phyloP scores from a whole-genome alignment of 2,113 vertebrate species.

The Phrynosoma platyrhinos region DNA sequence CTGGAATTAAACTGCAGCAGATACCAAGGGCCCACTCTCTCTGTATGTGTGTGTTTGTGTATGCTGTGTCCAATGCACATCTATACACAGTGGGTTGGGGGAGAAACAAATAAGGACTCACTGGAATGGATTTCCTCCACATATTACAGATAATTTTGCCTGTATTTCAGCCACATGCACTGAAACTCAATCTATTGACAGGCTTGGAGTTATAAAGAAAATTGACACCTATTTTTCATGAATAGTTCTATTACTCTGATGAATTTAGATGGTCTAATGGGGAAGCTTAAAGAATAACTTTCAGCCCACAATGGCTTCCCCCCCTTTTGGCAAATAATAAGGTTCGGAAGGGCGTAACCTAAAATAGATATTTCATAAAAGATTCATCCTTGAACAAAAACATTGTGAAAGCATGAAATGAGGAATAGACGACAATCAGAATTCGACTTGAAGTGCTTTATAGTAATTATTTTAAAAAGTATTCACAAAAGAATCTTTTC shows the following conservation, averaged over 20 bases:
- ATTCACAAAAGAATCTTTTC: conserved; percentile 69
- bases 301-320: conserved; percentile 55
- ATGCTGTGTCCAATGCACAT: background rate
- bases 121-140: conserved; percentile 3
- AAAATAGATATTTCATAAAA: conserved; percentile 75
- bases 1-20: too few relatives aligned
- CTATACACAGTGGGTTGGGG: background rate
- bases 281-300: conserved; percentile 59
- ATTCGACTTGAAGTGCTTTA: conserved; percentile 71
- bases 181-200: conserved; percentile 72
- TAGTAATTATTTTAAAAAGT: conserved; percentile 68
- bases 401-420: conserved; percentile 68
- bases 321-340: conserved; percentile 68
- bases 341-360: conserved; percentile 73
- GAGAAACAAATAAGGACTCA: background rate
- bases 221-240: conserved; percentile 72
- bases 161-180: conserved; percentile 57
- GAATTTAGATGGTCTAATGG: conserved; percentile 66
- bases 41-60: too few relatives aligned
- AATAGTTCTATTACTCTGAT: conserved; percentile 73
- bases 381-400: conserved; percentile 73
- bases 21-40: too few relatives aligned
- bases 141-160: conserved; percentile 65
- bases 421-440: conserved; percentile 68
- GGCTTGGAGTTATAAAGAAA: conserved; percentile 72